Percentiles rank a stretch among this genome's conserved stretches.
phyloP scores from a whole-genome alignment of 2,888 invertebrate species.

The Agrochola lychnidis region DNA sequence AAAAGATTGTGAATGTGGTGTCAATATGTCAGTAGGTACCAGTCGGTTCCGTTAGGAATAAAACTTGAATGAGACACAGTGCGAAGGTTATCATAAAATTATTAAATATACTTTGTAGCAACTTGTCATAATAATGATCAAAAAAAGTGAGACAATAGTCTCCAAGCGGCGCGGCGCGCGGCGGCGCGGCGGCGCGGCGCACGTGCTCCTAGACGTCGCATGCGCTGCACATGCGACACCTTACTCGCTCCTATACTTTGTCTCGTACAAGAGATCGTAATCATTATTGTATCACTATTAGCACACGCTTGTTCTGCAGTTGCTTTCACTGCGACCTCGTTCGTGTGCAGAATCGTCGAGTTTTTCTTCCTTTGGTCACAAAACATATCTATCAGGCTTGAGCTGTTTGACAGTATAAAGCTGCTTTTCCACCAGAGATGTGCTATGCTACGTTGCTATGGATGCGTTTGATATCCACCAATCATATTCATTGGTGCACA shows the following conservation, averaged over 20 bases:
- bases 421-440: too few relatives aligned
- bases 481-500: too few relatives aligned
- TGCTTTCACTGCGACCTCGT: slow-evolving; percentile 20
- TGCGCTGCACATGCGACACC: slow-evolving; percentile 23
- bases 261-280: background rate
- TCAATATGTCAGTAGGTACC: slow-evolving; percentile 16
- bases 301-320: background rate
- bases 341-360: background rate
- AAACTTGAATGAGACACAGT: slow-evolving; percentile 18
- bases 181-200: slow-evolving; percentile 20
- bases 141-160: slow-evolving; percentile 31
- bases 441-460: too few relatives aligned
- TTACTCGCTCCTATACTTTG: background rate
- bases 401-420: background rate
- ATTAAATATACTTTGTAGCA: slow-evolving; percentile 14
- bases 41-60: slow-evolving; percentile 22
- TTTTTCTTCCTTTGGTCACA: background rate
- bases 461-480: too few relatives aligned
- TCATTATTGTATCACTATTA: background rate
- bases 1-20: slow-evolving; percentile 11
- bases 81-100: slow-evolving; percentile 39
- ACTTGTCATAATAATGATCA: background rate
- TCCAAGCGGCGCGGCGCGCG: slow-evolving; percentile 18
- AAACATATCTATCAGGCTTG: slow-evolving; percentile 3
- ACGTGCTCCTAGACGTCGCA: background rate